phyloP scores from a whole-genome alignment of 2,113 vertebrate species.

The Gambusia affinis region DNA sequence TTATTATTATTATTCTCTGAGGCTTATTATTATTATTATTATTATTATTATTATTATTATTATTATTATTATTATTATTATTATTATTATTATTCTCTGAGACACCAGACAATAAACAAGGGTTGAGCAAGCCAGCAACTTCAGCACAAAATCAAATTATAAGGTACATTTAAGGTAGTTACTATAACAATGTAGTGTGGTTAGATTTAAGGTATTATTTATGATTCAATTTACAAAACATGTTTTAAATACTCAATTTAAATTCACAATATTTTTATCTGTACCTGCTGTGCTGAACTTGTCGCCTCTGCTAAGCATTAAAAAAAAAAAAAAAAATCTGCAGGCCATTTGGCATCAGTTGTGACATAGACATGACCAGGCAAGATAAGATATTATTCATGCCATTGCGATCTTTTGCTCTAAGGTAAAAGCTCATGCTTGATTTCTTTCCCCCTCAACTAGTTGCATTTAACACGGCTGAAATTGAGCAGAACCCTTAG shows the following conservation, averaged over 20 bases:
- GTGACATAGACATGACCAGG: constrained; percentile 20
- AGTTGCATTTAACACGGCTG: background rate
- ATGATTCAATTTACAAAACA: no score
- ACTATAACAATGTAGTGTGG: no score
- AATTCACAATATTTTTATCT: background rate
- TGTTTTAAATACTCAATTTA: background rate
- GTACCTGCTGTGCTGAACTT: background rate
- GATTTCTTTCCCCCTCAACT: background rate
- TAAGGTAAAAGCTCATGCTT: constrained; percentile 17
- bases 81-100: no score
- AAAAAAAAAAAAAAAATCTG: constrained; percentile 13
- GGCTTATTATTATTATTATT: no score
- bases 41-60: no score
- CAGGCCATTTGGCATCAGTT: constrained; percentile 32
- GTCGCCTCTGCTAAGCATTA: background rate
- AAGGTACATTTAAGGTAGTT: no score
- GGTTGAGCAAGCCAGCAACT: no score
- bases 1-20: no score
- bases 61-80: no score
- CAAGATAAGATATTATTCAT: constrained; percentile 38
- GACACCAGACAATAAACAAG: no score
- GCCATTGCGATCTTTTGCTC: constrained; percentile 33
- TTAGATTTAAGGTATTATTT: no score
- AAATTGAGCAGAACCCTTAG: background rate
- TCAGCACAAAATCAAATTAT: no score